These are phyloP conservation scores for Acipenser oxyrinchus DNA, from an alignment of 2,797 vertebrate species.

Conservation along the genomic window DNA sequence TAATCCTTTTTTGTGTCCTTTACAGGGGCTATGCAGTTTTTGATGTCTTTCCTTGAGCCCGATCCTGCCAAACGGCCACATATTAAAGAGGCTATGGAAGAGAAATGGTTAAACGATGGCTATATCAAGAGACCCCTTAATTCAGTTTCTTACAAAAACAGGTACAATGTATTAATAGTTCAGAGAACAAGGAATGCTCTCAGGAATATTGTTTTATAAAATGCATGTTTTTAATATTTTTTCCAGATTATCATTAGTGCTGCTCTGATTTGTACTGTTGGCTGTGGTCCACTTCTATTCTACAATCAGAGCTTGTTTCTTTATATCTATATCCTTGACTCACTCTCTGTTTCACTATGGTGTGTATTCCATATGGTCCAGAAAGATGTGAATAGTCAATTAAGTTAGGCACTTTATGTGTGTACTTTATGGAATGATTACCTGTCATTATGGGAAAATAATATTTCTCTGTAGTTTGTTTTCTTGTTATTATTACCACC, in stretches of 20 bases:
- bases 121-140: constrained; percentile 54
- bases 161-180: constrained; percentile 34
- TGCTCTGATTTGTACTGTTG: constrained; percentile 17
- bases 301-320: background rate
- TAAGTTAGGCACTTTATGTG: constrained; percentile 7
- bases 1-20: too few species aligned
- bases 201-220: constrained; percentile 13
- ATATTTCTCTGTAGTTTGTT: too few species aligned
- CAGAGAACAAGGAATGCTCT: constrained; percentile 18
- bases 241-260: constrained; percentile 31
- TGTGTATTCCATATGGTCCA: constrained; percentile 3
- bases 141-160: constrained; percentile 51
- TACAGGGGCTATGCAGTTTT: constrained; percentile 60
- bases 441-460: constrained; percentile 8
- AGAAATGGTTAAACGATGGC: constrained; percentile 68
- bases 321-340: constrained; percentile 15
- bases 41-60: constrained; percentile 68
- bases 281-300: constrained; percentile 8
- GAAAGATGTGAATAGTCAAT: constrained; percentile 12
- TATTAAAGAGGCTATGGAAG: constrained; percentile 63
- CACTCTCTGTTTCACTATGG: constrained; percentile 4
- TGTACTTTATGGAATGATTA: constrained; percentile 10
- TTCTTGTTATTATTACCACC: too few species aligned
- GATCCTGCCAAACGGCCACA: constrained; percentile 65
- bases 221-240: constrained; percentile 39